Percentiles rank a stretch among this genome's conserved stretches.
Evolutionary conservation across 2,113 vertebrate genomes (phyloP).

Genomic region (Scopus umbretta): DNA sequence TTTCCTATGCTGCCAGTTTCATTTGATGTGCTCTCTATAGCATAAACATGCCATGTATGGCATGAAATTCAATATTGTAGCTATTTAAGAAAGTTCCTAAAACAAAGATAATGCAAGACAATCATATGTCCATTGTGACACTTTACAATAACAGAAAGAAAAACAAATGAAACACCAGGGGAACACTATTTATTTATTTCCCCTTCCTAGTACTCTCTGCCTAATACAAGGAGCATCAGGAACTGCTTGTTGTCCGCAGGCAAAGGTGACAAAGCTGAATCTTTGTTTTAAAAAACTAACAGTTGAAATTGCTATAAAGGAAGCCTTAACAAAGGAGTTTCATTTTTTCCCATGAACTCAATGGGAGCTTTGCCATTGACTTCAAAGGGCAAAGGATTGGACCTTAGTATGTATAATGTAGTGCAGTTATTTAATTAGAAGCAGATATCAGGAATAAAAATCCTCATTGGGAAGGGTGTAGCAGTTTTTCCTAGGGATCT

Average conservation of each 20-base stretch:
- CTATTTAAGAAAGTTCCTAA: background rate
- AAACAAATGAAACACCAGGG: background rate
- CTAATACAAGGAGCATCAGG: background rate
- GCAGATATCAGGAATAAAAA: conserved; percentile 4
- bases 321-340: background rate
- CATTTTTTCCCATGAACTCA: background rate
- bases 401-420: background rate
- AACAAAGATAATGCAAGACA: background rate
- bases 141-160: background rate
- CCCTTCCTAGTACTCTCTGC: background rate
- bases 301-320: background rate
- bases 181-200: background rate
- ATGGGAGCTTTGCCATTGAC: conserved; percentile 7
- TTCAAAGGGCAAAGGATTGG: background rate
- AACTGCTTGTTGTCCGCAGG: background rate
- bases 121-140: background rate
- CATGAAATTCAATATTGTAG: background rate
- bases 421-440: conserved; percentile 39
- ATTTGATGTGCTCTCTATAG: background rate
- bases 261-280: background rate
- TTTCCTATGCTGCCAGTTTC: background rate
- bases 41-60: background rate
- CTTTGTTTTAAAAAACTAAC: background rate
- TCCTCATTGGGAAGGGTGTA: background rate
- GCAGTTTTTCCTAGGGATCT: background rate